These are phyloP conservation scores for Cynaeus angustus DNA, from an alignment of 2,888 invertebrate genomes.

Conservation along the genomic window DNA sequence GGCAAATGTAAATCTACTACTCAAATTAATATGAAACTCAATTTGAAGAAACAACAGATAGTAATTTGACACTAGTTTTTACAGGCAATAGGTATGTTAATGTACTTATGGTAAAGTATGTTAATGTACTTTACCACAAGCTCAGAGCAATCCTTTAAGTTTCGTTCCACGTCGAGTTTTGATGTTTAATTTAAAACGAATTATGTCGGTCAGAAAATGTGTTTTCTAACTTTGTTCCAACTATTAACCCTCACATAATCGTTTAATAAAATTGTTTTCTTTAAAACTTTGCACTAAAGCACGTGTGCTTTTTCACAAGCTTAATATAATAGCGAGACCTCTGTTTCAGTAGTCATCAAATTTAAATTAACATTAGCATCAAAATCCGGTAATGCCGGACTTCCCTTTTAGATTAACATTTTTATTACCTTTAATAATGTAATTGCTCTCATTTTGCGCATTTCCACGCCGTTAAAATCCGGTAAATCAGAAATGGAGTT, in stretches of 20 bases:
- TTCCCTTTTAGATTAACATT: conserved; percentile 7
- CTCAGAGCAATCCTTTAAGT: conserved; percentile 5
- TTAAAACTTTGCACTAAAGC: not conserved
- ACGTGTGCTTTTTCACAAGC: no score
- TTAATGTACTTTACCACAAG: not conserved
- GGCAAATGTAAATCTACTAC: conserved; percentile 25
- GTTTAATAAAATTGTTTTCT: conserved; percentile 3
- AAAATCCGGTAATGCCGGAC: not conserved
- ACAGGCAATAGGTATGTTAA: no score
- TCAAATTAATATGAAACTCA: conserved; percentile 30
- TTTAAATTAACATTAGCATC: no score
- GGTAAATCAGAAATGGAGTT: no score
- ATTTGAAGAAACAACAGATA: no score
- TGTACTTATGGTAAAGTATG: no score
- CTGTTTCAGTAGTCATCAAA: no score
- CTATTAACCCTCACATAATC: not conserved
- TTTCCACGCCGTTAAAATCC: conserved; percentile 16
- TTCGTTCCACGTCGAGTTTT: conserved; percentile 1
- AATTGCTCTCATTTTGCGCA: conserved; percentile 1
- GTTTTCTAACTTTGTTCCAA: not conserved
- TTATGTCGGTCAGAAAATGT: not conserved
- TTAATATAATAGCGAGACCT: no score
- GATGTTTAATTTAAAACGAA: conserved; percentile 5
- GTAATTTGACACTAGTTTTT: no score
- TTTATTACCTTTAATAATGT: conserved; percentile 15